Percentiles rank a stretch among this genome's conserved stretches.
Conservation (phyloP, 2,113 vertebrate species). For the Tauraco erythrolophus region DNA sequence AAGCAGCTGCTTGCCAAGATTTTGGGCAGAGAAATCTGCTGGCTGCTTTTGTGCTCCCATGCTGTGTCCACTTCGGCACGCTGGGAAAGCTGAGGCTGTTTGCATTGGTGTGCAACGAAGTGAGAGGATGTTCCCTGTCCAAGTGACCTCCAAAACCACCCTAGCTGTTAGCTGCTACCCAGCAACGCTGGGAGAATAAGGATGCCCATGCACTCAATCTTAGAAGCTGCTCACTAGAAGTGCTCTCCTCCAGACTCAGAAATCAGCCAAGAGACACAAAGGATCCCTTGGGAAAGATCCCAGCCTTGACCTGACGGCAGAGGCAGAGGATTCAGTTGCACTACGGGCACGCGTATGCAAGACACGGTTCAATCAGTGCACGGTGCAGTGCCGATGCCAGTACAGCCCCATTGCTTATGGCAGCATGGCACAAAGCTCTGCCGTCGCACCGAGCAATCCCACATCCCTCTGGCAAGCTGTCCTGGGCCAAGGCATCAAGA, state of each 20-base stretch:
- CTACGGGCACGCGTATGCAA: background rate
- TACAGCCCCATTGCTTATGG: background rate
- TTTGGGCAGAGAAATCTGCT: too few species aligned
- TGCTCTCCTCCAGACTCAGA: background rate
- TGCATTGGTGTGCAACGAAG: rapidly evolving
- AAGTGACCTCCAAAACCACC: background rate
- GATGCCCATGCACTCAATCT: too few species aligned
- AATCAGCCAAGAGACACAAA: background rate
- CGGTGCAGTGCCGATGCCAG: too few species aligned
- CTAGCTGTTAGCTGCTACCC: too few species aligned
- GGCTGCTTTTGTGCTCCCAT: too few species aligned
- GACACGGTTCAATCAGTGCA: background rate
- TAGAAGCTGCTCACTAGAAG: background rate
- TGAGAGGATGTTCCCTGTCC: background rate
- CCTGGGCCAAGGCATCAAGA: background rate
- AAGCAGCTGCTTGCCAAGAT: too few species aligned
- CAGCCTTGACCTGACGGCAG: too few species aligned
- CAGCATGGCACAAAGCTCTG: background rate
- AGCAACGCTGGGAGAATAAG: background rate
- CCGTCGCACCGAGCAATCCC: background rate
- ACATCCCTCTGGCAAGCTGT: background rate
- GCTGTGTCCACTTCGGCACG: background rate
- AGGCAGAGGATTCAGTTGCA: background rate
- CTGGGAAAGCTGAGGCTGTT: background rate
- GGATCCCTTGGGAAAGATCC: background rate